Conservation (phyloP, 2,888 invertebrate genomes). For the Brenthis daphne region DNA sequence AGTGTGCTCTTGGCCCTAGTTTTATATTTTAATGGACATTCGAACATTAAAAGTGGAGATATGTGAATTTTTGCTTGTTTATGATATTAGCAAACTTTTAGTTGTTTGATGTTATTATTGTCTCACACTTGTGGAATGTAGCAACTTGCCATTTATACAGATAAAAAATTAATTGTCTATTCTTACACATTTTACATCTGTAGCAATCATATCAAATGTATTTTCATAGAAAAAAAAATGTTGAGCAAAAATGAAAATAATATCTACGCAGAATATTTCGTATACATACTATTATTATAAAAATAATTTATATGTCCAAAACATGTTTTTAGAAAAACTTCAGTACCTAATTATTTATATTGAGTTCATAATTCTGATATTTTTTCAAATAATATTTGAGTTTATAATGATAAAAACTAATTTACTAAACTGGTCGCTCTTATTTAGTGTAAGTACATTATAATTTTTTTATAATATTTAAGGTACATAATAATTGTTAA, state of each 20-base stretch:
- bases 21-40: slow-evolving; percentile 32
- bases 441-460: slow-evolving; percentile 7
- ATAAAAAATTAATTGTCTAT: slow-evolving; percentile 9
- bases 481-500: not conserved
- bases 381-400: not conserved
- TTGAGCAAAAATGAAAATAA: slow-evolving; percentile 31
- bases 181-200: not conserved
- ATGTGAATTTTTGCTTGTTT: slow-evolving; percentile 48
- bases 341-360: not conserved
- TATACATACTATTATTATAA: slow-evolving; percentile 6
- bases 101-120: slow-evolving; percentile 20
- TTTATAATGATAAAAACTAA: slow-evolving; percentile 1
- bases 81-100: slow-evolving; percentile 22
- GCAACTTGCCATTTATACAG: slow-evolving; percentile 44
- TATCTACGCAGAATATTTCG: slow-evolving; percentile 12
- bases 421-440: not conserved
- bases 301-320: slow-evolving; percentile 12
- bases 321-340: not conserved
- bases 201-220: not conserved
- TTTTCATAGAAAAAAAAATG: not conserved
- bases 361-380: not conserved
- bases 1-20: slow-evolving; percentile 3
- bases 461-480: not conserved
- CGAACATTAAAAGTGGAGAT: slow-evolving; percentile 45
- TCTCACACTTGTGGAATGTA: slow-evolving; percentile 59